Base-by-base conservation (phyloP, 2,113 vertebrate species). In the Sardina pilchardus region DNA sequence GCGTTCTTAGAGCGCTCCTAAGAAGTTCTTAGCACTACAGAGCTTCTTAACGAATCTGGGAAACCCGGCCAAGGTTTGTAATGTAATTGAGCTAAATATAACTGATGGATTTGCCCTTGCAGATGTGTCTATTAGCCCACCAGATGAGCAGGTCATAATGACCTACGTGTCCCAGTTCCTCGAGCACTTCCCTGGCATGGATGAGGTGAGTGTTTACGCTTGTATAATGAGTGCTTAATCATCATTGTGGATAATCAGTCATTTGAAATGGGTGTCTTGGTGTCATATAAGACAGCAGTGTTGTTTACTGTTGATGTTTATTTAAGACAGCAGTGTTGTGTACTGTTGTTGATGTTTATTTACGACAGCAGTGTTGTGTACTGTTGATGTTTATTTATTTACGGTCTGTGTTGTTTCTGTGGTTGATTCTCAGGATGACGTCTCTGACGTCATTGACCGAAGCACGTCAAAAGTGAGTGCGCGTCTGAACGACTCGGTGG, bases 111-210 rank as follows among this genome's bases (percentile, higher is more conserved):
- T 30, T 78, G 30, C 71, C 34, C 44, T 17, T 17, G 39, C 86
- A 99, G 98, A 99, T 93, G 94, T 99, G 89, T 96, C 95, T 82
- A 95, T 97, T 34, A 96, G 95, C 82, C 89, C 95, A 1, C 97
- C 97, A 0, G 98, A 99, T 45, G 97, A 98, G 81, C 98, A 99
- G 86, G 99, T 97, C 30, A 96, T 99, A 84, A 96, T 99, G 90
- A 99, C 96, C 0, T 99, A 99, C 0, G 97, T 99, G 91, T 96
- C 98, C 0, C 97, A 98, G 89, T 99, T 99, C 91, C 95, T 99
- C 90, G 96, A 98, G 85, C 97, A 97, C 87, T 99, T 99, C 89
- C 97, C 98, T 0, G 97, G 96, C 84, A 87, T 96, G 84, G 97
- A 99, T 86, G 95, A 96, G 85, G 98, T 99, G 95, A 88, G 90